A percentile compares a stretch with the other conserved stretches of the same genome.
Evolutionary conservation across 2,888 invertebrate species (phyloP).

Genomic region (Arrhopalites spinosus): DNA sequence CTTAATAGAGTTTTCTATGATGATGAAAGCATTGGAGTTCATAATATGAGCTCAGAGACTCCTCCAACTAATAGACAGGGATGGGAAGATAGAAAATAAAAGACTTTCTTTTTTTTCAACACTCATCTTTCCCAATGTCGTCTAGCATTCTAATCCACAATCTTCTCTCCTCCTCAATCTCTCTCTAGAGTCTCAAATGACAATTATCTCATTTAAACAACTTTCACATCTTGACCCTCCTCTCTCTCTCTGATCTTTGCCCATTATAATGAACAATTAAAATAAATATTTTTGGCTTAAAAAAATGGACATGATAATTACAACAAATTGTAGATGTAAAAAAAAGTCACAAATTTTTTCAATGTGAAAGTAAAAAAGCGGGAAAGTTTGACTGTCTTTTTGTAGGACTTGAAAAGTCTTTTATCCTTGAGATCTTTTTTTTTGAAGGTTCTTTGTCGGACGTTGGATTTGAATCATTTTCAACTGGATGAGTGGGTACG

Average conservation of each 20-base stretch:
- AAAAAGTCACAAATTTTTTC: background rate
- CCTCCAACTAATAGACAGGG: slow-evolving; percentile 1
- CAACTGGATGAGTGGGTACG: background rate
- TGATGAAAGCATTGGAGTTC: too few relatives aligned
- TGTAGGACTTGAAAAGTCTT: background rate
- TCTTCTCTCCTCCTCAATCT: too few relatives aligned
- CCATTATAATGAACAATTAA: too few relatives aligned
- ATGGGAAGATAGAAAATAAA: slow-evolving; percentile 1
- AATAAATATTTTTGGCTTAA: too few relatives aligned
- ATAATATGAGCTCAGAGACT: too few relatives aligned
- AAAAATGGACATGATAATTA: background rate
- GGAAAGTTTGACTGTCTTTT: background rate
- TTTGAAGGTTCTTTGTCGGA: background rate
- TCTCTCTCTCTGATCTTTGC: background rate
- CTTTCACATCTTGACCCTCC: background rate
- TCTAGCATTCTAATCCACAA: too few relatives aligned
- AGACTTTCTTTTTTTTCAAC: slow-evolving; percentile 13
- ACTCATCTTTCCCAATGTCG: slow-evolving; percentile 19
- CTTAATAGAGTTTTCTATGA: too few relatives aligned
- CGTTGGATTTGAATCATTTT: slow-evolving; percentile 19
- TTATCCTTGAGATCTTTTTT: background rate
- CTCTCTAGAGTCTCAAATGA: slow-evolving; percentile 18
- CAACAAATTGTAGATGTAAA: background rate
- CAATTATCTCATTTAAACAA: slow-evolving; percentile 12
- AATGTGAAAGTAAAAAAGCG: background rate